Conservation (phyloP, 2,888 invertebrate species). For the Meta bourneti region DNA sequence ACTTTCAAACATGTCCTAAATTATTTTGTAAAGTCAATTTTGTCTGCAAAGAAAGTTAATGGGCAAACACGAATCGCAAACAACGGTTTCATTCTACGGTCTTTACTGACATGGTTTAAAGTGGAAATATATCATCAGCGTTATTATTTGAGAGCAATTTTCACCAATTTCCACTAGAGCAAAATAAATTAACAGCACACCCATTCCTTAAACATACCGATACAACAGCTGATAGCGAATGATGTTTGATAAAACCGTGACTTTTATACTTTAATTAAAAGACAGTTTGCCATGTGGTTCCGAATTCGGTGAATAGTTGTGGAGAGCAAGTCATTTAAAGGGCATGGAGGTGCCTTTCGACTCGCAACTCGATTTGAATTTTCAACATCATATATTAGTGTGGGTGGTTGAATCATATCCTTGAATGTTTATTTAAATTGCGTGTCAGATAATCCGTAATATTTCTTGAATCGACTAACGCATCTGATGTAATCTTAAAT, state of each 20-base stretch:
- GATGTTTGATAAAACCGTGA: constrained; percentile 44
- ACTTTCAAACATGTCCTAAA: background rate
- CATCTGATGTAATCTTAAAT: constrained; percentile 1
- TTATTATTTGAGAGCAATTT: constrained; percentile 11
- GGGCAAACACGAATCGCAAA: background rate
- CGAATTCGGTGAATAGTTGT: constrained; percentile 43
- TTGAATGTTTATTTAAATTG: constrained; percentile 59
- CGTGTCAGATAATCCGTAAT: background rate
- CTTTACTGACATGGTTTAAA: constrained; percentile 13
- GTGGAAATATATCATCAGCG: constrained; percentile 5
- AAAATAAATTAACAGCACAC: constrained; percentile 14
- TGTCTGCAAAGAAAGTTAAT: background rate
- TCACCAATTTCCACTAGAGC: background rate
- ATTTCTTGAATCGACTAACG: constrained; percentile 20
- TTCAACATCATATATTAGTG: constrained; percentile 39
- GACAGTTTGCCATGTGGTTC: constrained; percentile 37
- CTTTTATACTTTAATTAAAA: constrained; percentile 64
- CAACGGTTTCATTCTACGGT: background rate
- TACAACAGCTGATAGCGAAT: background rate
- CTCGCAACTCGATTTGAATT: constrained; percentile 64
- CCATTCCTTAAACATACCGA: constrained; percentile 33
- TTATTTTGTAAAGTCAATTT: background rate
- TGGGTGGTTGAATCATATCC: constrained; percentile 3
- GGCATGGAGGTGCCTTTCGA: constrained; percentile 48
- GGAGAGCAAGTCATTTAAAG: constrained; percentile 49